These are phyloP conservation scores for Brotogeris chrysoptera DNA, from an alignment of 2,797 vertebrate species.

Conservation along the genomic window DNA sequence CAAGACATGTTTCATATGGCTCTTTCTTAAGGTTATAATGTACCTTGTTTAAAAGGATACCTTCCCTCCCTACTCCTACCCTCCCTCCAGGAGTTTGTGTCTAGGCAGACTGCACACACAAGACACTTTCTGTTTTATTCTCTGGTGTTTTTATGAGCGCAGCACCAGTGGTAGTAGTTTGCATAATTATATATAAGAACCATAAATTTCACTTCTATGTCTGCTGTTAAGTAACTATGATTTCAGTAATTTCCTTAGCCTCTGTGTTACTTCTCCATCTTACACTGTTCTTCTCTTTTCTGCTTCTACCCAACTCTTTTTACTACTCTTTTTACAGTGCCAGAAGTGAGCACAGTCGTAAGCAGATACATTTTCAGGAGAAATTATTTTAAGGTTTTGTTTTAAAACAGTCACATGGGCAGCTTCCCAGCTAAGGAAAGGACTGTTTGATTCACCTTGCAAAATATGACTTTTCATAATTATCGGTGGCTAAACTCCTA, in stretches of 20 bases:
- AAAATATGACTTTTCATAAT: background rate
- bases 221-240: background rate
- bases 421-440: background rate
- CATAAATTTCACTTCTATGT: background rate
- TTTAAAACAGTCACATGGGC: background rate
- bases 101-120: background rate
- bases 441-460: background rate
- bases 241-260: background rate
- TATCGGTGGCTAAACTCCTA: conserved; percentile 26
- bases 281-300: background rate
- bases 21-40: background rate
- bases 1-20: background rate
- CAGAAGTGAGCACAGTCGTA: background rate
- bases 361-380: background rate
- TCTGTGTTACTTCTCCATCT: background rate
- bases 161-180: background rate
- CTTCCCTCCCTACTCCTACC: too few relatives aligned
- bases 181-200: background rate
- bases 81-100: background rate
- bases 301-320: background rate
- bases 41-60: background rate
- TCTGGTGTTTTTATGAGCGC: background rate
- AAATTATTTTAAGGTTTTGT: background rate
- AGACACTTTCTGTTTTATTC: background rate
- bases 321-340: background rate